Evolutionary conservation across 92 coral and sea anemone species (phyloP).

Genomic region (Palythoa grandiflora): DNA sequence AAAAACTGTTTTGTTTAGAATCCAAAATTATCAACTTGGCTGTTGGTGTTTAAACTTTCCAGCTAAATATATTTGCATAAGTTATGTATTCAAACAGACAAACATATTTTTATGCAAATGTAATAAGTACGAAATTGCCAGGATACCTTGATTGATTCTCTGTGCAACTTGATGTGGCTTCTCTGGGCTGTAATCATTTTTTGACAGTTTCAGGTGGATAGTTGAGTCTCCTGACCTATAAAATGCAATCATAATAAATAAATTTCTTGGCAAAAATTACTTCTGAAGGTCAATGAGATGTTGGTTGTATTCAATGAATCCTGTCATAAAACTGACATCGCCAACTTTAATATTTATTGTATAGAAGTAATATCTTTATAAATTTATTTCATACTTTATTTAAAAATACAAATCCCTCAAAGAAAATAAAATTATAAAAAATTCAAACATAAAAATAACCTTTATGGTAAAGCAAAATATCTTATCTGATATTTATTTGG

Average conservation of each 20-base stretch:
- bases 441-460: too few relatives aligned
- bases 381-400: too few relatives aligned
- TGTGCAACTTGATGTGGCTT: conserved; percentile 80
- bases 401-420: too few relatives aligned
- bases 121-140: background rate
- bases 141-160: conserved; percentile 87
- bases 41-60: background rate
- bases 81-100: background rate
- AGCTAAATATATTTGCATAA: background rate
- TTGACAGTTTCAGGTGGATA: conserved; percentile 69
- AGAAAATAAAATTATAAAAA: too few relatives aligned
- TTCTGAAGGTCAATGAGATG: background rate
- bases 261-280: background rate
- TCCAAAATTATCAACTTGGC: background rate
- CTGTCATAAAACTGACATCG: background rate
- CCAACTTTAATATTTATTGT: too few relatives aligned
- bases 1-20: background rate
- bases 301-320: background rate
- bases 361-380: too few relatives aligned
- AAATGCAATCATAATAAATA: conserved; percentile 9
- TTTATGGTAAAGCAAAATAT: too few relatives aligned
- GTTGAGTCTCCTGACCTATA: conserved; percentile 75
- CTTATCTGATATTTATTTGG: too few relatives aligned
- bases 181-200: conserved; percentile 80
- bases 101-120: background rate